Conservation (phyloP, 2,113 vertebrate species). For the Malurus cyaneus region DNA sequence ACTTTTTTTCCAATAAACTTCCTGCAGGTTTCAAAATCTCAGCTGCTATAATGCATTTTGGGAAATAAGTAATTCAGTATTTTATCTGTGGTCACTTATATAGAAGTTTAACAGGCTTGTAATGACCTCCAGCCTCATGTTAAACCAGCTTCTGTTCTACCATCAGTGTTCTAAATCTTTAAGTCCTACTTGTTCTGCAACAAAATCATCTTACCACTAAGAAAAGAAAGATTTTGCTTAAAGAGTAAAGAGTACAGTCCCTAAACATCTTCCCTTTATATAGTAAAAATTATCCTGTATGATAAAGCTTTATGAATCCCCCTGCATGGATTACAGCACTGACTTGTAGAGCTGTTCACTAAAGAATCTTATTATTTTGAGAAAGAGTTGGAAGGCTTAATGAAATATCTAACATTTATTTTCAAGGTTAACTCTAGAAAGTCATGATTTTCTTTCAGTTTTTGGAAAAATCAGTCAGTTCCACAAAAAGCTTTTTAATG, state of each 20-base stretch:
- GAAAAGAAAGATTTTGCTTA: neutral
- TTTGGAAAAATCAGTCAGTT: neutral
- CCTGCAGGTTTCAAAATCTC: neutral
- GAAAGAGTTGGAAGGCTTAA: neutral
- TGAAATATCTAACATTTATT: neutral
- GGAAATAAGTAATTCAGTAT: neutral
- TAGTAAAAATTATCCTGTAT: neutral
- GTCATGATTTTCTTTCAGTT: neutral
- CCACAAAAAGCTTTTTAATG: neutral
- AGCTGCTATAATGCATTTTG: neutral
- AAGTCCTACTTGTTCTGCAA: neutral
- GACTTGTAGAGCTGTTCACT: neutral
- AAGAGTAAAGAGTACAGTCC: neutral
- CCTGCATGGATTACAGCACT: neutral
- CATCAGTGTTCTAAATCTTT: neutral
- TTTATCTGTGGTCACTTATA: neutral
- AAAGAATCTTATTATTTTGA: neutral
- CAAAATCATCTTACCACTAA: neutral
- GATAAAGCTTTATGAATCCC: rapidly evolving
- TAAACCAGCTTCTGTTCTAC: neutral
- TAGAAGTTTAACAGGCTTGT: neutral
- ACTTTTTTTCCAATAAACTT: neutral
- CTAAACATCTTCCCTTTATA: neutral
- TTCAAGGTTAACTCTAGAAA: neutral
- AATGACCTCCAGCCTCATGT: neutral